Base-by-base conservation (phyloP, 92 coral and sea anemone genomes). In the Actinernus sp. region DNA sequence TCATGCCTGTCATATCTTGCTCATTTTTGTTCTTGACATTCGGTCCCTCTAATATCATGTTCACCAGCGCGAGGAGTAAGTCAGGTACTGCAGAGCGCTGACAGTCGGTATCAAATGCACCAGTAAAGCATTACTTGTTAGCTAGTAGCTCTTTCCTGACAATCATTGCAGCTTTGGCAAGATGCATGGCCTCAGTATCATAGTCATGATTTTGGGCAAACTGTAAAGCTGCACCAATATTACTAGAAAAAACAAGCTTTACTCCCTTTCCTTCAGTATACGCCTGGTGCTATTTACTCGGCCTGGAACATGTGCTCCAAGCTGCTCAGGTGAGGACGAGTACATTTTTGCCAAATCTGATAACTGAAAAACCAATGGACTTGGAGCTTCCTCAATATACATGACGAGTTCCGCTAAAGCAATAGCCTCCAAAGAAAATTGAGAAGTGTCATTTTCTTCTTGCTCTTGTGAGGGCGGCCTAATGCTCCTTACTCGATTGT, bases 151-250 rank as follows among this genome's bases (percentile, higher is more conserved):
- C 81, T 36, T 71, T 80, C 12, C 74, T 55, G 0, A 73, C 71
- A 24, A 76, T 25, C 30, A 19, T 31, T 2, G 90, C 90, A 26
- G 85, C 90, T 84, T 84, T 68, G 0, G 78, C 85, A 22, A 69
- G 68, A 37, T 84, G 40, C 61, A 76, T 76, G 34, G 74, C 78
- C 33, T 62, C 90, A 5, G 55, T 43, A 56, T 83, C 85, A 68
- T 53, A 53, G 58, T 73, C 59, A 56, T 64, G 19, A 21, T 1
- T 20, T 31, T 69, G 48, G 2, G 51, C 78, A 6, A 60, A 60
- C 36, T 79, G 14, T 20, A 68, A 24, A 27, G 78, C 85, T 51
- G 76, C 59, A 25, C 82, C 40, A 4, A 74, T 51, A 36, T 74
- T 58, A 8, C 55, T 27, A 20, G 58, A 41, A 24, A 60, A 60